phyloP scores from a whole-genome alignment of 2,113 vertebrate genomes.

The Engystomops pustulosus region DNA sequence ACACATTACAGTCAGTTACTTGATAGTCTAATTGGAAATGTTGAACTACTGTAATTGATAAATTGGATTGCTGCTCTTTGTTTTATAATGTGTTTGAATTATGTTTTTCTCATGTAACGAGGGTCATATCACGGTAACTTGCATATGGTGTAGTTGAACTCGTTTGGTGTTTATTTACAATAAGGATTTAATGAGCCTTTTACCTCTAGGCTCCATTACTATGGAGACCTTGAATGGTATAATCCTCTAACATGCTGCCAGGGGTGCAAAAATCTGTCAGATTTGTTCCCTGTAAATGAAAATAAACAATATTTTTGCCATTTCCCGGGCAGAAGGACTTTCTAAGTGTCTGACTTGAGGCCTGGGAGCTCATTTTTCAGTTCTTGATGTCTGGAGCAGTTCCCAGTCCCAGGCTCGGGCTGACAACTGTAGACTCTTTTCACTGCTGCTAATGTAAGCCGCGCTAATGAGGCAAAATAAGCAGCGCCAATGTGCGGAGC shows the following conservation, averaged over 20 bases:
- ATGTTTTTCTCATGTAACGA: too few relatives aligned
- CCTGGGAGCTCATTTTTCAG: slow-evolving; percentile 47
- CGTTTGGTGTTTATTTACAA: slow-evolving; percentile 18
- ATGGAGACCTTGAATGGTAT: slow-evolving; percentile 1
- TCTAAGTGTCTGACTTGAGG: slow-evolving; percentile 34
- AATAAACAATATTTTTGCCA: slow-evolving; percentile 50
- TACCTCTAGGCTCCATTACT: neutral
- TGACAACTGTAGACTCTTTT: slow-evolving; percentile 51
- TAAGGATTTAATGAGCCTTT: slow-evolving; percentile 19
- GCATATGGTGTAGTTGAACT: neutral
- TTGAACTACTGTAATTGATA: too few relatives aligned
- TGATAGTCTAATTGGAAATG: too few relatives aligned
- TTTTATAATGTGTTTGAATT: neutral
- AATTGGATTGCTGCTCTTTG: neutral
- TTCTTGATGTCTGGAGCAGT: slow-evolving; percentile 40
- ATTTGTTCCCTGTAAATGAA: slow-evolving; percentile 26
- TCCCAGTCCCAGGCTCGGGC: slow-evolving; percentile 55
- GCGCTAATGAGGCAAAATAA: slow-evolving; percentile 54
- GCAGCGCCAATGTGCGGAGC: slow-evolving; percentile 11
- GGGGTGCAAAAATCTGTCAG: slow-evolving; percentile 22
- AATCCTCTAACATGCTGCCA: neutral
- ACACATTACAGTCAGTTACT: too few relatives aligned
- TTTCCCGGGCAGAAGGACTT: slow-evolving; percentile 43
- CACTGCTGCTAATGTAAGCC: slow-evolving; percentile 41
- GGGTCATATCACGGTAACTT: neutral